Evolutionary conservation across 2,888 invertebrate genomes (phyloP).

Genomic region (Temnothorax unifasciatus): DNA sequence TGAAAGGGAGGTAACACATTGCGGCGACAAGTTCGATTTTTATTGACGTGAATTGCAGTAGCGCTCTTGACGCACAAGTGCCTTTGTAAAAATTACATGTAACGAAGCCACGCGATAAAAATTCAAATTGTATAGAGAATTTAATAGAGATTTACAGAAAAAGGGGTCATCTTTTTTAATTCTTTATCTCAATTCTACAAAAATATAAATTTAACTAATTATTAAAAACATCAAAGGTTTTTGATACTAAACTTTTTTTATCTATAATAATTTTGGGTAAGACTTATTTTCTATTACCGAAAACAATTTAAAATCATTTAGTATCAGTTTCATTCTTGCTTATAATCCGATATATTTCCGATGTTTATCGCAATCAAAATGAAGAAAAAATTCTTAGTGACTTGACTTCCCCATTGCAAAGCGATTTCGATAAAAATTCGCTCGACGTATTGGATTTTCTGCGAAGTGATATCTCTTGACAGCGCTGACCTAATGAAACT

Average conservation of each 20-base stretch:
- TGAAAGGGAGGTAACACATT: not conserved
- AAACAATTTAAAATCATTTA: too few species aligned
- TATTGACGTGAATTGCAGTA: not conserved
- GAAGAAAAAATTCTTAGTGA: not conserved
- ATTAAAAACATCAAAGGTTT: not conserved
- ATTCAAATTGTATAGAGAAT: not conserved
- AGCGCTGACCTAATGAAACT: constrained; percentile 14
- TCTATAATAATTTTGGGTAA: not conserved
- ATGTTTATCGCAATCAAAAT: not conserved
- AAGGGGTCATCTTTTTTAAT: not conserved
- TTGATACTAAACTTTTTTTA: not conserved
- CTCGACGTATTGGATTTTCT: not conserved
- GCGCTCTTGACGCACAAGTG: not conserved
- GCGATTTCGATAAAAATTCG: not conserved
- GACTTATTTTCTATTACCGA: too few species aligned
- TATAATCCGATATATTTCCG: not conserved
- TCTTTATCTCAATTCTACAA: not conserved
- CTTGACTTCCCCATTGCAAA: not conserved
- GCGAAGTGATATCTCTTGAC: not conserved
- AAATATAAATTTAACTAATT: constrained; percentile 5
- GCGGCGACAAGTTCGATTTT: constrained; percentile 17
- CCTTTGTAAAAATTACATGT: not conserved
- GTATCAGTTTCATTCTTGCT: too few species aligned
- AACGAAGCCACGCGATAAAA: not conserved
- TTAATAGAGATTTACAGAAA: not conserved